phyloP scores from a whole-genome alignment of 2,888 invertebrate species.

The Dicycla oo region DNA sequence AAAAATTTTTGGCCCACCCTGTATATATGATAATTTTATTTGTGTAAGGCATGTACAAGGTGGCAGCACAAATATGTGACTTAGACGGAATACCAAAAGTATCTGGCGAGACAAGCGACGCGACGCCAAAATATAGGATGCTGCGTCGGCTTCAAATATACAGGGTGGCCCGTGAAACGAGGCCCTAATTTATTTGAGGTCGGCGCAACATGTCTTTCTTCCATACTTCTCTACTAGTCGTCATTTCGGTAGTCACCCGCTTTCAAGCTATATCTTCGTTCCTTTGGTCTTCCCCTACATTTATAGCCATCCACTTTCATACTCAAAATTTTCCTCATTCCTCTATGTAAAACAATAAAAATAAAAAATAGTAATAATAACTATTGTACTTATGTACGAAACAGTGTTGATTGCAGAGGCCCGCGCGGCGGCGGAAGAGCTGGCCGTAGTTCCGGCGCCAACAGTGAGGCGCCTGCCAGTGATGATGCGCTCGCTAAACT shows the following conservation, averaged over 20 bases:
- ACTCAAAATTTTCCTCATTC: background rate
- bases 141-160: background rate
- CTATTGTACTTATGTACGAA: constrained; percentile 24
- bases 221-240: background rate
- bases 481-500: constrained; percentile 85
- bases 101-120: background rate
- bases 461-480: constrained; percentile 58
- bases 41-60: background rate
- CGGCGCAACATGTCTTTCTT: background rate
- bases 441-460: constrained; percentile 18
- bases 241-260: background rate
- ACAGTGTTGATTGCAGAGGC: constrained; percentile 47
- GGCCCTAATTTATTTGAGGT: background rate
- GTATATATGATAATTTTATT: background rate
- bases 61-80: background rate
- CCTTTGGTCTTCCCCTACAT: background rate
- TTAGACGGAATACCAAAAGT: background rate
- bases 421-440: constrained; percentile 30
- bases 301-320: background rate
- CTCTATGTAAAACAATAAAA: background rate
- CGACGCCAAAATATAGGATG: background rate
- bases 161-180: background rate
- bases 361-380: constrained; percentile 14
- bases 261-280: background rate
- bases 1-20: too few relatives aligned